Conservation (phyloP, 2,888 invertebrate genomes). For the Caradrina kadenii region DNA sequence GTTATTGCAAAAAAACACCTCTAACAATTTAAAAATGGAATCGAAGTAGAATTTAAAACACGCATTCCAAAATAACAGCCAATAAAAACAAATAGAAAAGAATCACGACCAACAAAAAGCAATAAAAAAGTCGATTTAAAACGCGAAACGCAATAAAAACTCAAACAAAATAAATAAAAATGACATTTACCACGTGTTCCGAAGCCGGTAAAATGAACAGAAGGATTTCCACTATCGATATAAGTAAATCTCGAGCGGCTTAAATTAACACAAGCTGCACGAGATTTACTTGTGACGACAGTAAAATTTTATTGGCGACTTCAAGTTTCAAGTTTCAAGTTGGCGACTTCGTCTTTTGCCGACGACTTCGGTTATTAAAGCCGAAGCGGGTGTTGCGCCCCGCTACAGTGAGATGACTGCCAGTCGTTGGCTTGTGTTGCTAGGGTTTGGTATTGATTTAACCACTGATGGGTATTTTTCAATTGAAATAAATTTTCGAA, state of each 20-base stretch:
- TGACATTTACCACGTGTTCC: constrained; percentile 48
- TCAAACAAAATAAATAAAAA: constrained; percentile 24
- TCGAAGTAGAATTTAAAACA: background rate
- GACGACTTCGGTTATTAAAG: constrained; percentile 24
- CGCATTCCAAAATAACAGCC: background rate
- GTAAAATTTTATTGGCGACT: constrained; percentile 46
- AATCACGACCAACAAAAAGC: constrained; percentile 8
- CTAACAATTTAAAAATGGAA: too few species aligned
- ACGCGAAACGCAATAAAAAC: constrained; percentile 13
- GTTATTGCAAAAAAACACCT: too few species aligned
- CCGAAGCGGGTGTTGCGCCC: constrained; percentile 51
- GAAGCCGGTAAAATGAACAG: constrained; percentile 8
- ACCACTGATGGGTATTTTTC: constrained; percentile 1
- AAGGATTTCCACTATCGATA: constrained; percentile 68
- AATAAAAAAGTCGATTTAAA: constrained; percentile 2
- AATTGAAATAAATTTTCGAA: background rate
- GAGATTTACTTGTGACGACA: constrained; percentile 87
- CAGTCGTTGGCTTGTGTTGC: constrained; percentile 60
- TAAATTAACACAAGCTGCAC: constrained; percentile 81
- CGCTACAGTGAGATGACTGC: constrained; percentile 66
- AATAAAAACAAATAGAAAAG: constrained; percentile 2
- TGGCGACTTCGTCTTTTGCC: constrained; percentile 35
- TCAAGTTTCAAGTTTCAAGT: constrained; percentile 15
- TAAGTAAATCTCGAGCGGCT: constrained; percentile 85
- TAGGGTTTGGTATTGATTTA: constrained; percentile 23